Percentiles rank a stretch among this genome's conserved stretches.
These are phyloP conservation scores for Bursaphelenchus okinawaensis DNA, from an alignment of 2,888 invertebrate species.

Conservation along the genomic window DNA sequence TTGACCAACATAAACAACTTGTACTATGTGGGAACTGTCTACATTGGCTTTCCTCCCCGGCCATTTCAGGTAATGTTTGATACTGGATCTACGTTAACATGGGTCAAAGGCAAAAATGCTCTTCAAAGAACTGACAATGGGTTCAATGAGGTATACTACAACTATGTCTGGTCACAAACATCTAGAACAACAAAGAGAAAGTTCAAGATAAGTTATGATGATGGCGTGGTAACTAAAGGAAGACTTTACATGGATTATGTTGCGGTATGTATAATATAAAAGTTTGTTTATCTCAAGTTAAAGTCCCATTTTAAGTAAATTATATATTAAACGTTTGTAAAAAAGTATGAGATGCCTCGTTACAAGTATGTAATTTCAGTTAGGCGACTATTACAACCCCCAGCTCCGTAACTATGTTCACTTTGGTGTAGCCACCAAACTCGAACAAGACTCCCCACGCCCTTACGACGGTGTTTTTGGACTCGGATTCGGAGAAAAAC, in stretches of 20 bases:
- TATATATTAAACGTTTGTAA: too few species aligned
- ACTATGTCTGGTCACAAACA: background rate
- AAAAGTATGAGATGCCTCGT: too few species aligned
- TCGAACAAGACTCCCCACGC: background rate
- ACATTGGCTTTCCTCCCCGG: slow-evolving; percentile 9
- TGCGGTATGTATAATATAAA: background rate
- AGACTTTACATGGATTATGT: background rate
- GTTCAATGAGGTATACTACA: background rate
- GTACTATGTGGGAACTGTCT: background rate
- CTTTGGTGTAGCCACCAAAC: slow-evolving; percentile 4
- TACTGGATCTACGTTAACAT: slow-evolving; percentile 8
- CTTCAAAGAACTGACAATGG: background rate
- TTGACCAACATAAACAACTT: background rate
- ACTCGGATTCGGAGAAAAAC: slow-evolving; percentile 2
- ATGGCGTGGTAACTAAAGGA: background rate
- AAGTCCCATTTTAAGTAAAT: too few species aligned
- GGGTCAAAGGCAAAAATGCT: background rate
- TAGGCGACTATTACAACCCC: slow-evolving; percentile 1
- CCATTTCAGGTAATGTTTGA: slow-evolving; percentile 3
- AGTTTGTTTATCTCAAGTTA: too few species aligned
- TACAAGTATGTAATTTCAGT: background rate
- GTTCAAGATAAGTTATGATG: background rate
- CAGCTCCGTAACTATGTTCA: background rate
- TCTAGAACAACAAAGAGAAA: background rate
- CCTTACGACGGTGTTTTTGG: slow-evolving; percentile 12